A percentile compares a stretch with the other conserved stretches of the same genome.
Evolutionary conservation across 1,140 invertebrate species (phyloP).

Genomic region (Leptonema lineaticorne): DNA sequence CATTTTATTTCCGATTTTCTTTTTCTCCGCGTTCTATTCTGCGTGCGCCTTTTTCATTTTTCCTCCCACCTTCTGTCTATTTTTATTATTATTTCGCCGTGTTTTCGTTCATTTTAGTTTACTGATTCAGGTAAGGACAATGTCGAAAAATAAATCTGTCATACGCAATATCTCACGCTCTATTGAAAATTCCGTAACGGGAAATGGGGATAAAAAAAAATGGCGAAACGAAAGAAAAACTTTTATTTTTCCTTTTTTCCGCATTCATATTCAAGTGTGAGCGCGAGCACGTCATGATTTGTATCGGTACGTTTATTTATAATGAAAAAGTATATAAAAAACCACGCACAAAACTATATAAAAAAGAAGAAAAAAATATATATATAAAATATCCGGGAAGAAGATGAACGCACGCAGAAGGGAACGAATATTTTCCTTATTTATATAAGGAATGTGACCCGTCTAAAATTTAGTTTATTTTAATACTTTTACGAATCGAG

Average conservation of each 20-base stretch:
- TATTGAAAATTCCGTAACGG: slow-evolving; percentile 2
- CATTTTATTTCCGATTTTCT: neutral
- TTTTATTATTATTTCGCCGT: no score
- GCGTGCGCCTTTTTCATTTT: no score
- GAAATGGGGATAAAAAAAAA: neutral
- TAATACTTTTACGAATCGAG: neutral
- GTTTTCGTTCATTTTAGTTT: no score
- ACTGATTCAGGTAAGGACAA: no score
- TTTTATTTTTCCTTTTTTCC: neutral
- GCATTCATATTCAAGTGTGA: neutral
- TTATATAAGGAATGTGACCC: neutral
- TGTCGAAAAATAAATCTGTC: slow-evolving; percentile 9
- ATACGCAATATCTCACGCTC: neutral
- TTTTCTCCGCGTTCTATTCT: neutral
- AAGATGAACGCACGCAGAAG: neutral
- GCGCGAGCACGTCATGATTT: neutral
- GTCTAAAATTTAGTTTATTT: neutral
- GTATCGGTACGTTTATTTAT: neutral
- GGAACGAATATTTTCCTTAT: neutral
- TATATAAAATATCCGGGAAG: no score
- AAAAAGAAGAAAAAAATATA: neutral
- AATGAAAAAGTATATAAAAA: neutral
- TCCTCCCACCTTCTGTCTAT: neutral
- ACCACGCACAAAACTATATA: neutral
- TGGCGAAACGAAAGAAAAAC: neutral